phyloP scores from a whole-genome alignment of 1,140 invertebrate genomes.

The Chymomyza costata region DNA sequence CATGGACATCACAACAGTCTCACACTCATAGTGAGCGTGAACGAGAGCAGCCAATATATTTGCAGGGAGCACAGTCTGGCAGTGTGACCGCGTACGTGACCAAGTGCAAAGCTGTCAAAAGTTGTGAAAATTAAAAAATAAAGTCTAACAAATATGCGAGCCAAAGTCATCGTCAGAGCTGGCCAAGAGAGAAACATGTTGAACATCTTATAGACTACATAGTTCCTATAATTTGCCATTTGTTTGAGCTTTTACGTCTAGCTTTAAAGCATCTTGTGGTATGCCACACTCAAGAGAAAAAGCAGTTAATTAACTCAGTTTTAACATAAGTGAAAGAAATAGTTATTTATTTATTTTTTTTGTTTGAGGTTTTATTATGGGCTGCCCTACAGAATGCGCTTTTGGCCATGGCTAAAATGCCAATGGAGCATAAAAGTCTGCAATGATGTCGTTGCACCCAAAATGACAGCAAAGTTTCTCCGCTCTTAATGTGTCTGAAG shows the following conservation, averaged over 20 bases:
- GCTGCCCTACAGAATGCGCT: too few relatives aligned
- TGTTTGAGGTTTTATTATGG: too few relatives aligned
- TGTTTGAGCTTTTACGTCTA: too few relatives aligned
- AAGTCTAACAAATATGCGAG: conserved; percentile 66
- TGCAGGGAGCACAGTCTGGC: conserved; percentile 30
- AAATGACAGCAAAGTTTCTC: conserved; percentile 42
- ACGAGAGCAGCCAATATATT: conserved; percentile 57
- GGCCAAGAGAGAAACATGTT: conserved; percentile 10
- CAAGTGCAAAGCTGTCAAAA: conserved; percentile 66
- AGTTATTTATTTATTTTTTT: too few relatives aligned
- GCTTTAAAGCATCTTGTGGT: too few relatives aligned
- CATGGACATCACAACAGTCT: background rate
- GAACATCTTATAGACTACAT: conserved; percentile 5
- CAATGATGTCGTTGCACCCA: conserved; percentile 55
- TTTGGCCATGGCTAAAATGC: too few relatives aligned
- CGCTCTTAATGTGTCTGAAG: background rate
- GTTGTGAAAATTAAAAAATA: conserved; percentile 72
- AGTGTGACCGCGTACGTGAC: conserved; percentile 49
- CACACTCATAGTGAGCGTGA: background rate
- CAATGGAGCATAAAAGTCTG: conserved; percentile 35
- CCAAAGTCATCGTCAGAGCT: conserved; percentile 22
- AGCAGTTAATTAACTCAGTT: too few relatives aligned
- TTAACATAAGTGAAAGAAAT: too few relatives aligned
- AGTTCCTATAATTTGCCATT: too few relatives aligned
- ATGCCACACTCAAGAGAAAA: too few relatives aligned